phyloP scores from a whole-genome alignment of 2,797 vertebrate species.

The Rhinatrema bivittatum region DNA sequence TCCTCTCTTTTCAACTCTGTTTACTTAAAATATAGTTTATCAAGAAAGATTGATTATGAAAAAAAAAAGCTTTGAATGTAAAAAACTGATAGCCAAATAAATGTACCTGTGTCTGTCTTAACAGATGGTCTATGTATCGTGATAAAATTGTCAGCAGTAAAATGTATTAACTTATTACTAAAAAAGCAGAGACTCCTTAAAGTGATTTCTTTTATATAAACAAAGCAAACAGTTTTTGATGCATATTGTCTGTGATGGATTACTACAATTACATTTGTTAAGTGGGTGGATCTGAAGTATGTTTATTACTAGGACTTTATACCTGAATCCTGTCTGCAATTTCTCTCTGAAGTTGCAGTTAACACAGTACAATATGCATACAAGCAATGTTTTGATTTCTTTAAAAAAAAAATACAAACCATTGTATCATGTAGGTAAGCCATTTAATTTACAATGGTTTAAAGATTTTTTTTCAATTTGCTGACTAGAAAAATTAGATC shows the following conservation, averaged over 20 bases:
- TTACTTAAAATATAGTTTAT: no score
- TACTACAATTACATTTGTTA: constrained; percentile 35
- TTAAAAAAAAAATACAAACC: constrained; percentile 9
- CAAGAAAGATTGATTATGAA: constrained; percentile 22
- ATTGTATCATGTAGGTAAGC: no score
- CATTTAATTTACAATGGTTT: no score
- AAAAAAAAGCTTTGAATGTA: constrained; percentile 39
- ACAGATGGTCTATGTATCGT: constrained; percentile 46
- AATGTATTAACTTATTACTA: constrained; percentile 59
- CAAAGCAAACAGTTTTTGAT: constrained; percentile 32
- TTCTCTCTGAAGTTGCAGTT: constrained; percentile 6
- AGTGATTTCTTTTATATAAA: constrained; percentile 35
- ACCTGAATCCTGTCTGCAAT: constrained; percentile 39
- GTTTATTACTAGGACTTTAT: constrained; percentile 34
- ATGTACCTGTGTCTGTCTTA: constrained; percentile 42
- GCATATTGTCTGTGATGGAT: constrained; percentile 33
- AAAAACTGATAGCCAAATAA: constrained; percentile 27
- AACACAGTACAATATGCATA: no score
- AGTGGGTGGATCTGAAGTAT: constrained; percentile 27
- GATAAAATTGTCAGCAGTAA: constrained; percentile 41
- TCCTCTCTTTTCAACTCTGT: no score
- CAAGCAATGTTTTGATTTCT: neutral
- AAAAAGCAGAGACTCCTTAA: constrained; percentile 45
- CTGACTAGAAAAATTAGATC: no score
- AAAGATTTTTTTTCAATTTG: no score